Conservation (phyloP, 2,888 invertebrate species). For the Ctenicera cuprea region DNA sequence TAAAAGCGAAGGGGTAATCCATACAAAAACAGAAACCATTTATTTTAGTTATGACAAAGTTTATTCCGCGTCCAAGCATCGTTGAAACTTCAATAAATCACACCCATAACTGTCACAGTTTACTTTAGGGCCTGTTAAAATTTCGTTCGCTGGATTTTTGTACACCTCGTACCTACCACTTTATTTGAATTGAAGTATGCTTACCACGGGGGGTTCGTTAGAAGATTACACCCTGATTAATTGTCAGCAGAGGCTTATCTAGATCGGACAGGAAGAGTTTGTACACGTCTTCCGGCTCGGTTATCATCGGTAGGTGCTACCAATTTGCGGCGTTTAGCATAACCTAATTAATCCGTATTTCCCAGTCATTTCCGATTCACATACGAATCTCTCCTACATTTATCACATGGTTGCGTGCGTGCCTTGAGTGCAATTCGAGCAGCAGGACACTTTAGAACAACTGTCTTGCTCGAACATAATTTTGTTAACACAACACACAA, state of each 20-base stretch:
- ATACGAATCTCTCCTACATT: conserved; percentile 40
- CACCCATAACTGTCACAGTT: background rate
- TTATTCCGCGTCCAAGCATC: conserved; percentile 1
- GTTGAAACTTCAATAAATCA: background rate
- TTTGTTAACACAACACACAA: background rate
- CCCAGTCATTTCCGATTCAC: conserved; percentile 48
- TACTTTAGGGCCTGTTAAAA: background rate
- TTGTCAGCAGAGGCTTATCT: conserved; percentile 35
- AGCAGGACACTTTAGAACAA: background rate
- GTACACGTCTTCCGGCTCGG: conserved; percentile 36
- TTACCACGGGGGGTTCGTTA: background rate
- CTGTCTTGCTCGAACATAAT: too few relatives aligned
- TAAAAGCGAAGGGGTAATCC: too few relatives aligned
- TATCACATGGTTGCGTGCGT: conserved; percentile 44
- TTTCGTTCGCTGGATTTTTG: background rate
- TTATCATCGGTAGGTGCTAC: conserved; percentile 34
- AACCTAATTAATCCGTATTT: conserved; percentile 52
- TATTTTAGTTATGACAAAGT: background rate
- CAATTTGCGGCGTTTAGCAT: conserved; percentile 30
- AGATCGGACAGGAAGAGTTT: conserved; percentile 41
- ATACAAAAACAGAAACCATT: background rate
- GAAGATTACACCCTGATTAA: conserved; percentile 23
- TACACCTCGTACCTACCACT: background rate
- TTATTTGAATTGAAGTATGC: background rate
- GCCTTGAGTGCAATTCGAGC: background rate